Percentiles rank a stretch among this genome's conserved stretches.
Conservation (phyloP, 2,888 invertebrate genomes). For the Augochlorella aurata region DNA sequence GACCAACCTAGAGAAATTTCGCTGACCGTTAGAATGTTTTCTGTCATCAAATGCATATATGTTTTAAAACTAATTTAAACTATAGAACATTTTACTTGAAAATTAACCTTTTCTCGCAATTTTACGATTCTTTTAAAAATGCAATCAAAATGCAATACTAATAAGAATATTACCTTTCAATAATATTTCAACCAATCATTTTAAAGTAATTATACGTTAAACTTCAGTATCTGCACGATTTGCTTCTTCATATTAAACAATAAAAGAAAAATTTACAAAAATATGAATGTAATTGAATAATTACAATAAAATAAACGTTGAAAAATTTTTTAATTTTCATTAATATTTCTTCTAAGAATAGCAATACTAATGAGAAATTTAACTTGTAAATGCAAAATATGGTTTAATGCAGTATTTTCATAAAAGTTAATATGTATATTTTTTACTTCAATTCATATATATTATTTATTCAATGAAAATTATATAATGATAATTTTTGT, state of each 20-base stretch:
- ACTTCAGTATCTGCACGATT: not conserved
- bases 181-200: slow-evolving; percentile 16
- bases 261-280: not conserved
- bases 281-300: not conserved
- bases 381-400: not conserved
- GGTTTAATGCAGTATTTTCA: not conserved
- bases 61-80: not conserved
- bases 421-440: not conserved
- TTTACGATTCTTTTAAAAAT: not conserved
- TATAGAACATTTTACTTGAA: not conserved
- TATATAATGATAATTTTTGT: not conserved
- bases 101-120: not conserved
- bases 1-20: slow-evolving; percentile 27
- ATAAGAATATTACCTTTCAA: not conserved
- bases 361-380: not conserved
- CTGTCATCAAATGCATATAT: not conserved
- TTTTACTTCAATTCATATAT: not conserved
- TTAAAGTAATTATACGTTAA: slow-evolving; percentile 37
- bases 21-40: not conserved
- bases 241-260: not conserved
- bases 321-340: not conserved
- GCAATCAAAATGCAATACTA: not conserved
- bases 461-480: not conserved
- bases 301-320: not conserved
- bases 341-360: not conserved